Conservation (phyloP, 1,140 invertebrate genomes). For the Ceratosolen fusciceps region DNA sequence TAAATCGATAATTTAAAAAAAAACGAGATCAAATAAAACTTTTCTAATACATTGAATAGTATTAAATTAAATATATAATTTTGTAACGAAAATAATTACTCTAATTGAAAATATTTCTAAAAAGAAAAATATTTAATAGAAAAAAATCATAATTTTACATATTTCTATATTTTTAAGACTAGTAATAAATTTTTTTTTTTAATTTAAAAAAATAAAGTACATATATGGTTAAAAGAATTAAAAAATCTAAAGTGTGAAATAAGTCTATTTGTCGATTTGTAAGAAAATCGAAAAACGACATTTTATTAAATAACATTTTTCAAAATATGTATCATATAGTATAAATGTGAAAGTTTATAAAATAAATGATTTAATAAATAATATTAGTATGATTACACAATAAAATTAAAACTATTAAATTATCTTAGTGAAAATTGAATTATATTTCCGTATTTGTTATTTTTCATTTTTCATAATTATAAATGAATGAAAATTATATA, state of each 20-base stretch:
- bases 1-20: too few relatives aligned
- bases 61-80: slow-evolving; percentile 27
- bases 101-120: background rate
- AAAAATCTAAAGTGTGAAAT: slow-evolving; percentile 39
- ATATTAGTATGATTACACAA: slow-evolving; percentile 5
- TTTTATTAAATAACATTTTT: background rate
- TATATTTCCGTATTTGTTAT: too few relatives aligned
- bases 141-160: too few relatives aligned
- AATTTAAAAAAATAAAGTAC: slow-evolving; percentile 19
- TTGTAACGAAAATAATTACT: background rate
- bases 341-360: slow-evolving; percentile 42
- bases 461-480: too few relatives aligned
- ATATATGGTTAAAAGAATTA: slow-evolving; percentile 22
- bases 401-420: too few relatives aligned
- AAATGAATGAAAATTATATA: too few relatives aligned
- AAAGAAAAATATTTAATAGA: too few relatives aligned
- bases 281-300: slow-evolving; percentile 14
- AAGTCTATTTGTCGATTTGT: slow-evolving; percentile 10
- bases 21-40: too few relatives aligned
- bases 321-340: slow-evolving; percentile 39
- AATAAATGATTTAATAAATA: slow-evolving; percentile 34
- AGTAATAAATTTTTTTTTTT: too few relatives aligned
- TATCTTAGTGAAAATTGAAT: too few relatives aligned
- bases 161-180: too few relatives aligned
- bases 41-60: slow-evolving; percentile 6